Base-by-base conservation (phyloP, 2,888 invertebrate species). In the Theodoxus fluviatilis region DNA sequence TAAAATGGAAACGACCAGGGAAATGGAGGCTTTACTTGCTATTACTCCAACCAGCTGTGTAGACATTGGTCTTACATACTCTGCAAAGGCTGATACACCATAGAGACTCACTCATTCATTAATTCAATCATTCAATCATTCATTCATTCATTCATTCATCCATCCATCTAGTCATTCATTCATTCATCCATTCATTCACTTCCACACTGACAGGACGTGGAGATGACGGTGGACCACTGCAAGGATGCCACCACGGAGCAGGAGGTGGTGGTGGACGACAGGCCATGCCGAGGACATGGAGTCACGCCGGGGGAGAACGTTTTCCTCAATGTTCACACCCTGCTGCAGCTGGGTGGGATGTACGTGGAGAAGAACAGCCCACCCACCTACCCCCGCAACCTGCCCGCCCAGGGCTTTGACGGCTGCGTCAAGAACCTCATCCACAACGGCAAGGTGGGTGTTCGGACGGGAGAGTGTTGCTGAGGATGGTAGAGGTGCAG, bases 371-470 rank as follows among this genome's bases (percentile, higher is more conserved):
- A 71, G 0, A 38, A 35, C 12, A 67, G 67, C 33, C 52, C 72
- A 7, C 74, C 75, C 7, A 61, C 64, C 9, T 76, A 68, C 59
- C 71, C 71, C 25, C 6, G 55, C 3, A 63, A 68, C 28, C 80
- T 81, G 0, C 76, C 75, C 3, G 57, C 73, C 9, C 93, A 94
- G 88, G 94, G 94, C 31, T 98, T 98, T 86, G 94, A 95, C 84
- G 99, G 99, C 15, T 99, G 99, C 88, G 94, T 99, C 73, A 91
- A 95, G 81, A 97, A 99, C 87, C 89, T 99, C 65, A 92, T 96
- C 83, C 96, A 98, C 85, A 98, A 99, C 85, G 96, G 96, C 81
- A 84, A 87, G 84, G 88, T 88, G 73, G 73, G 80, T 52, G n/a
- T 1, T n/a, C n/a, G n/a, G n/a, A n/a, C n/a, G 28, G 7, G 9